Base-by-base conservation (phyloP, 1,140 invertebrate genomes). In the Zaprionus gabonicus region DNA sequence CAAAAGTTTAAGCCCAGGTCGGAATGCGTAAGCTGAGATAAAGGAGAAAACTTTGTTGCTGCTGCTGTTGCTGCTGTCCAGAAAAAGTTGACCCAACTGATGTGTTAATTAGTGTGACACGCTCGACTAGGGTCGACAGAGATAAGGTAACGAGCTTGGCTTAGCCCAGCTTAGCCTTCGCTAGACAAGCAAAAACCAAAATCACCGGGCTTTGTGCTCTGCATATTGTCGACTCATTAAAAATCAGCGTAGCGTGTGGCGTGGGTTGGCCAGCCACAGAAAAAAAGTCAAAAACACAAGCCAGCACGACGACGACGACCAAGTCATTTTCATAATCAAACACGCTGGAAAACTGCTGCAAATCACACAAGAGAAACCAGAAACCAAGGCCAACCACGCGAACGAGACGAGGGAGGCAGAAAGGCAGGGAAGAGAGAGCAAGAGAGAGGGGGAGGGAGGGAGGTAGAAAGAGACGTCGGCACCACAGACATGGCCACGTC, bases 271-370 rank as follows among this genome's bases (percentile, higher is more conserved):
- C 34, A 73, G 44, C 41, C 64, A 68, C 64, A 68, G 46, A 56
- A 74, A 49, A 49, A 41, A 63, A 67, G 64, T 46, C 41, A 46
- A 46, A 46, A 46, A 46, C 41, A 46, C 41, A 46, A 46, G 41
- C n/a, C n/a, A 46, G 41, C n/a, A 46, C 41, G 31, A 34, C 31
- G 31, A 28, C 67, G 79, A 27, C 70, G 69, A 64, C 64, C n/a
- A 63, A 74, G 60, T 75, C 75, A 71, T 86, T 84, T 85, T 85
- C 82, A 86, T 86, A 86, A 82, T 86, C 84, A 86, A 86, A 82
- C 70, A 82, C 38, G 38, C 38, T 41, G 38, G 41, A 77, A 73
- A 41, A 41, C 38, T 41, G 38, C 55, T 73, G 78, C 60, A 80
- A 68, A 68, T 59, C 66, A 71, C 51, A 82, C 60, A 71, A 70